A percentile compares a stretch with the other conserved stretches of the same genome.
Conservation (phyloP, 1,140 invertebrate species). For the Chymomyza costata region DNA sequence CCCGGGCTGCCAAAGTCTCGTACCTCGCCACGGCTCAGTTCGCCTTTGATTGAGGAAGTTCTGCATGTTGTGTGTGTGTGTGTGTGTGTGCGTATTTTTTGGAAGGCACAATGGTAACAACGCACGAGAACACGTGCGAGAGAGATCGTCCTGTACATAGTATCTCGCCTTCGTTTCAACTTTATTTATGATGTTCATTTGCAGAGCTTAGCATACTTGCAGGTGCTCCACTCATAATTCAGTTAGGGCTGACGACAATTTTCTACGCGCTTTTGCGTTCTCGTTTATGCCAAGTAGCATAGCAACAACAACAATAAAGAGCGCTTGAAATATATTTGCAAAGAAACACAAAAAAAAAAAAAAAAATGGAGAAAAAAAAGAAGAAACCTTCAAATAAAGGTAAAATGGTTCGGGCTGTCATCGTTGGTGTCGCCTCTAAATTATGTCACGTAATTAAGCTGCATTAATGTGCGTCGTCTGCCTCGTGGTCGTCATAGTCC, state of each 20-base stretch:
- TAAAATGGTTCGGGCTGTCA: conserved; percentile 32
- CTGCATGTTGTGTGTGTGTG: too few relatives aligned
- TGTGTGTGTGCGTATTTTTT: too few relatives aligned
- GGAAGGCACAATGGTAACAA: too few relatives aligned
- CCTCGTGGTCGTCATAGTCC: too few relatives aligned
- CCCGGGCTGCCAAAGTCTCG: neutral
- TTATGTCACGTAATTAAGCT: conserved; percentile 61
- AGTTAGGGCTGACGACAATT: conserved; percentile 7
- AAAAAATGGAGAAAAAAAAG: too few relatives aligned
- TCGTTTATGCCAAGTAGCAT: conserved; percentile 28
- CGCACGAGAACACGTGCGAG: too few relatives aligned
- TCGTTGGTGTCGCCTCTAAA: conserved; percentile 48
- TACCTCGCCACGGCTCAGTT: too few relatives aligned
- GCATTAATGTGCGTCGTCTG: conserved; percentile 41
- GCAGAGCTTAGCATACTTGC: conserved; percentile 58
- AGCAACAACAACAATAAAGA: neutral
- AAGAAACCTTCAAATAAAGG: conserved; percentile 32
- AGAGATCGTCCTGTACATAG: conserved; percentile 5
- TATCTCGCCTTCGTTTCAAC: neutral
- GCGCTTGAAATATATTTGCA: neutral
- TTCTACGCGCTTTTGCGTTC: neutral
- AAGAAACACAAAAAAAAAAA: too few relatives aligned
- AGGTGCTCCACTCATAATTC: conserved; percentile 37
- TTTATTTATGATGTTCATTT: conserved; percentile 63
- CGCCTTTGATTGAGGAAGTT: too few relatives aligned